Percentiles rank a stretch among this genome's conserved stretches.
These are phyloP conservation scores for Neelides folsomi DNA, from an alignment of 2,888 invertebrate genomes.

Conservation along the genomic window DNA sequence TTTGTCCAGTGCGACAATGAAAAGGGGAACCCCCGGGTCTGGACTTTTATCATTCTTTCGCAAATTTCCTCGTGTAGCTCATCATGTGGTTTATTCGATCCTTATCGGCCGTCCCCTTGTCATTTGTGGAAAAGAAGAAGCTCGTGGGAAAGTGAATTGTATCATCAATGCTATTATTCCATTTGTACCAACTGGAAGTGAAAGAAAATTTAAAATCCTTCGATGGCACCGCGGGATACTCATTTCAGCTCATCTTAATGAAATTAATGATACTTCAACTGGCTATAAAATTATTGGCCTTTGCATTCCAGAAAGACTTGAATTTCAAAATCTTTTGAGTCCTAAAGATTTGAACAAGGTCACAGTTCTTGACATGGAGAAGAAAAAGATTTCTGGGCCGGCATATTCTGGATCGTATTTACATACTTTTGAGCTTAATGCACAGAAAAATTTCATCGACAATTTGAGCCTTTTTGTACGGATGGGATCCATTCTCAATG, in stretches of 20 bases:
- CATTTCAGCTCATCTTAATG: conserved; percentile 33
- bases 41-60: conserved; percentile 33
- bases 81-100: conserved; percentile 34
- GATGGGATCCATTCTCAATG: conserved; percentile 29
- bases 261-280: conserved; percentile 14
- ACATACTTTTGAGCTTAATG: conserved; percentile 16
- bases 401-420: conserved; percentile 26
- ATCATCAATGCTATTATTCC: conserved; percentile 25
- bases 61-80: conserved; percentile 29
- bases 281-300: conserved; percentile 35
- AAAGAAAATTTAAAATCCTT: conserved; percentile 23
- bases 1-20: conserved; percentile 11
- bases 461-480: conserved; percentile 31
- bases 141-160: conserved; percentile 14
- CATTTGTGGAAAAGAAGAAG: conserved; percentile 22
- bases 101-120: conserved; percentile 31
- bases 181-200: conserved; percentile 19
- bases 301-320: conserved; percentile 35
- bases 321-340: conserved; percentile 35
- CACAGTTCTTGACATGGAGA: conserved; percentile 25
- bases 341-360: conserved; percentile 27
- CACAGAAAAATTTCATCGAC: conserved; percentile 12
- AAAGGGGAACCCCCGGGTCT: conserved; percentile 23
- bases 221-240: conserved; percentile 36
- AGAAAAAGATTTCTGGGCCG: conserved; percentile 22